Evolutionary conservation across 1,140 invertebrate genomes (phyloP).

Genomic region (Temnothorax longispinosus): DNA sequence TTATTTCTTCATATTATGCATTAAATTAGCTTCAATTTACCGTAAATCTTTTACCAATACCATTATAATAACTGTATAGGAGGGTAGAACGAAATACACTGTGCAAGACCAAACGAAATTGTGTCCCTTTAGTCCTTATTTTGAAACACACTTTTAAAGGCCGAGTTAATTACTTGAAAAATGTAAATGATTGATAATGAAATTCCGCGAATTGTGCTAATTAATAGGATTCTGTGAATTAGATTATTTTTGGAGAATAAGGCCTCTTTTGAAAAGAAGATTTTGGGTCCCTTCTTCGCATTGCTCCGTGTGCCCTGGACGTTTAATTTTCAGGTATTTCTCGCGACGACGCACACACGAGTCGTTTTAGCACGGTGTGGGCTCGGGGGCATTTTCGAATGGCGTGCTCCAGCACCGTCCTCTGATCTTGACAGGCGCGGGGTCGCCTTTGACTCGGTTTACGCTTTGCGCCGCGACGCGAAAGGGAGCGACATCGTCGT

Average conservation of each 20-base stretch:
- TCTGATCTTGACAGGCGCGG: conserved; percentile 54
- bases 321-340: conserved; percentile 54
- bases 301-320: conserved; percentile 22
- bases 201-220: not conserved
- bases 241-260: not conserved
- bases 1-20: not conserved
- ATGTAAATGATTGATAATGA: not conserved
- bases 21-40: conserved; percentile 1
- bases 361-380: conserved; percentile 32
- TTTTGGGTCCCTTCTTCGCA: conserved; percentile 23
- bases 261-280: not conserved
- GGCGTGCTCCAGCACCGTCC: not conserved
- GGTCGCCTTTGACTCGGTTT: conserved; percentile 68
- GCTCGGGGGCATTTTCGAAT: conserved; percentile 56
- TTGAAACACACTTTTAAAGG: not conserved
- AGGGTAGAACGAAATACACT: not conserved
- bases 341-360: conserved; percentile 46
- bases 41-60: not conserved
- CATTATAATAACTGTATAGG: not conserved
- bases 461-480: conserved; percentile 62
- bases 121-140: not conserved
- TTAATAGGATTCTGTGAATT: conserved; percentile 1
- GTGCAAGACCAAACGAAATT: not conserved
- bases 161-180: not conserved
- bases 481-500: conserved; percentile 55